Percentiles rank a stretch among this genome's conserved stretches.
These are phyloP conservation scores for Oostethus manadensis DNA, from an alignment of 2,113 vertebrate genomes.

Conservation along the genomic window DNA sequence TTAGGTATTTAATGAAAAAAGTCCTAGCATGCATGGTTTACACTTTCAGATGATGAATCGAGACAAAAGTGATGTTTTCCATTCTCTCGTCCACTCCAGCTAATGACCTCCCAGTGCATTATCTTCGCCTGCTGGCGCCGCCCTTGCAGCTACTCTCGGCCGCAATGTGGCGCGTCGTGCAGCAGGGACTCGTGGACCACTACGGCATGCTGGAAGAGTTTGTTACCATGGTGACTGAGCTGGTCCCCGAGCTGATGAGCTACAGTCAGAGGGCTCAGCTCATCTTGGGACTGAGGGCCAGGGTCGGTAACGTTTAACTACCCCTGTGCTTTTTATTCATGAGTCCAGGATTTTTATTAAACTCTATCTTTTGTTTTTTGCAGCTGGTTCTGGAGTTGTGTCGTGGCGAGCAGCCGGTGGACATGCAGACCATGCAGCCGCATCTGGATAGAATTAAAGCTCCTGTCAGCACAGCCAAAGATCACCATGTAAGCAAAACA, in stretches of 20 bases:
- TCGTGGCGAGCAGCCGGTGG: conserved; percentile 54
- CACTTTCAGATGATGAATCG: too few species aligned
- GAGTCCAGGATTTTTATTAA: neutral
- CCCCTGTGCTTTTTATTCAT: neutral
- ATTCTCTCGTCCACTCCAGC: conserved; percentile 15
- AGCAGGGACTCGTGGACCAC: conserved; percentile 61
- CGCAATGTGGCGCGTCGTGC: conserved; percentile 72
- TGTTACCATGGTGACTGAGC: conserved; percentile 68
- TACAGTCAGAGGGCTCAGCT: conserved; percentile 77
- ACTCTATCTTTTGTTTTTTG: neutral
- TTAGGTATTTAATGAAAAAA: neutral
- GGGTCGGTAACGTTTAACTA: conserved; percentile 58
- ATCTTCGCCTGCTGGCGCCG: conserved; percentile 62
- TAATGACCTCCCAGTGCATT: conserved; percentile 55
- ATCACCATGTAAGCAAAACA: conserved; percentile 47
- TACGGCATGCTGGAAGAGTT: conserved; percentile 76
- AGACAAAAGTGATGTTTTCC: too few species aligned
- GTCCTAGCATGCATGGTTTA: too few species aligned
- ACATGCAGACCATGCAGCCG: conserved; percentile 61
- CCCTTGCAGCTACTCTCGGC: conserved; percentile 71
- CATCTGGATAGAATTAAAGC: conserved; percentile 69
- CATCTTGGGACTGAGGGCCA: conserved; percentile 75
- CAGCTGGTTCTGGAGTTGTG: conserved; percentile 70
- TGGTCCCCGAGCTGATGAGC: conserved; percentile 75
- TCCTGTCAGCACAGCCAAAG: conserved; percentile 57